A percentile compares a stretch with the other conserved stretches of the same genome.
These are phyloP conservation scores for Sebastes oblongus DNA, from an alignment of 2,797 vertebrate genomes.

Conservation along the genomic window DNA sequence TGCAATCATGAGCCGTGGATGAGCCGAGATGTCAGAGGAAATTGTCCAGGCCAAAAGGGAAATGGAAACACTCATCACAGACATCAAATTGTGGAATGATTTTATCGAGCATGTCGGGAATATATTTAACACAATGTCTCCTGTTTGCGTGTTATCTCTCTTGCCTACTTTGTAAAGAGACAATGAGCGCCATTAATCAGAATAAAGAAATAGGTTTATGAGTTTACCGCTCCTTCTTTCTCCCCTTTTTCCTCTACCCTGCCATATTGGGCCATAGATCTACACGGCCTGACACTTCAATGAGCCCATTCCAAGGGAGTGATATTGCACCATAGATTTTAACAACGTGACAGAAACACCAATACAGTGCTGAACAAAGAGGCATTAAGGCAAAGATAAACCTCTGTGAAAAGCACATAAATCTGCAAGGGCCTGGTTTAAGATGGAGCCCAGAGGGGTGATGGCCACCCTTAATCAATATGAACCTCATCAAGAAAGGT, in stretches of 20 bases:
- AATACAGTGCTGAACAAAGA: slow-evolving; percentile 81
- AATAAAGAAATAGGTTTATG: slow-evolving; percentile 66
- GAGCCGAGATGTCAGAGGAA: slow-evolving; percentile 46
- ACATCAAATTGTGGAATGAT: slow-evolving; percentile 5
- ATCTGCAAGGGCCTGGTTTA: slow-evolving; percentile 62
- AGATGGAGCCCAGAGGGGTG: slow-evolving; percentile 66
- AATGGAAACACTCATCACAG: slow-evolving; percentile 45
- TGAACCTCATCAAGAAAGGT: slow-evolving; percentile 70
- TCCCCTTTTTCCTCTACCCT: slow-evolving; percentile 36
- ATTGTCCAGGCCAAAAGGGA: slow-evolving; percentile 26
- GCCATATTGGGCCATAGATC: slow-evolving; percentile 78
- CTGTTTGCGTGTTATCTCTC: slow-evolving; percentile 43
- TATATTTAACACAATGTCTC: slow-evolving; percentile 37
- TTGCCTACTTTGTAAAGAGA: slow-evolving; percentile 39
- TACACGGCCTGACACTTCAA: slow-evolving; percentile 67
- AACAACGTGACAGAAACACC: slow-evolving; percentile 81
- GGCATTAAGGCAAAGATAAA: slow-evolving; percentile 81
- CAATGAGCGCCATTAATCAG: slow-evolving; percentile 56
- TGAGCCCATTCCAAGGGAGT: slow-evolving; percentile 76
- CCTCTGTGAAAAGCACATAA: slow-evolving; percentile 73
- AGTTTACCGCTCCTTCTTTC: slow-evolving; percentile 60
- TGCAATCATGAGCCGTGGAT: slow-evolving; percentile 32
- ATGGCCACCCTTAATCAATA: slow-evolving; percentile 76
- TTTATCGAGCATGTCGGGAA: slow-evolving; percentile 25
- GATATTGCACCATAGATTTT: slow-evolving; percentile 82